phyloP scores from a whole-genome alignment of 64 coral and sea anemone genomes.

The Stylophora pistillata region DNA sequence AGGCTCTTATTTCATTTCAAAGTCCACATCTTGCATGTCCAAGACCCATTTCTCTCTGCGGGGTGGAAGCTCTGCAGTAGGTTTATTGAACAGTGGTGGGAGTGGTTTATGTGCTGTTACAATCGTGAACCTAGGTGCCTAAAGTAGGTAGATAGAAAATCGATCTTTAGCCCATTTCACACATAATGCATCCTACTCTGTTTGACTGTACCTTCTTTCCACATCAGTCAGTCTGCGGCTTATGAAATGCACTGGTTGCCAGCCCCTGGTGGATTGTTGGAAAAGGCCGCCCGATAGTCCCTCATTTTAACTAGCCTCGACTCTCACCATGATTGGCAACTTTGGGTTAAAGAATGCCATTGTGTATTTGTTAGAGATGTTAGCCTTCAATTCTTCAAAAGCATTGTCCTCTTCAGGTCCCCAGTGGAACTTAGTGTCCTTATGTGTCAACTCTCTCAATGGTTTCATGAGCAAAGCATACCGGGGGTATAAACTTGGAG shows the following conservation, averaged over 20 bases:
- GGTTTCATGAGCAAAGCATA: constrained; percentile 28
- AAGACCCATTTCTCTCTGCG: constrained; percentile 55
- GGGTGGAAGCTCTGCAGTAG: constrained; percentile 39
- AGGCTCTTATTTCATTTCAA: constrained; percentile 49
- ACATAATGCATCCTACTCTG: constrained; percentile 52
- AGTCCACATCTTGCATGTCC: constrained; percentile 67
- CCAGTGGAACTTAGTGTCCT: constrained; percentile 53
- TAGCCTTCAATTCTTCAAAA: constrained; percentile 45
- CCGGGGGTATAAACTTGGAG: constrained; percentile 32
- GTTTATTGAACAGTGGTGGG: constrained; percentile 50
- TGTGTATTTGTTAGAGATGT: constrained; percentile 28
- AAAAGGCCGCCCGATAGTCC: constrained; percentile 43
- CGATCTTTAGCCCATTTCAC: constrained; percentile 59
- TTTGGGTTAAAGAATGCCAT: constrained; percentile 62
- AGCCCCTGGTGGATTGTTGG: constrained; percentile 26
- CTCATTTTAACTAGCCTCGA: constrained; percentile 57
- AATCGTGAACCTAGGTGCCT: constrained; percentile 56
- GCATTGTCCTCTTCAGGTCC: constrained; percentile 12
- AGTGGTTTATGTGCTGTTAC: constrained; percentile 68
- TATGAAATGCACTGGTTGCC: constrained; percentile 66
- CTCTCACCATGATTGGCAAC: constrained; percentile 28
- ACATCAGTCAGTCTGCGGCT: constrained; percentile 34
- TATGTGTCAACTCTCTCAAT: constrained; percentile 28
- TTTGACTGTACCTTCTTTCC: constrained; percentile 54
- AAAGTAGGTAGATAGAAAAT: constrained; percentile 54